Evolutionary conservation across 37 sponge, comb jelly and placozoan genomes (phyloP).

Genomic region (Oscarella lobularis): DNA sequence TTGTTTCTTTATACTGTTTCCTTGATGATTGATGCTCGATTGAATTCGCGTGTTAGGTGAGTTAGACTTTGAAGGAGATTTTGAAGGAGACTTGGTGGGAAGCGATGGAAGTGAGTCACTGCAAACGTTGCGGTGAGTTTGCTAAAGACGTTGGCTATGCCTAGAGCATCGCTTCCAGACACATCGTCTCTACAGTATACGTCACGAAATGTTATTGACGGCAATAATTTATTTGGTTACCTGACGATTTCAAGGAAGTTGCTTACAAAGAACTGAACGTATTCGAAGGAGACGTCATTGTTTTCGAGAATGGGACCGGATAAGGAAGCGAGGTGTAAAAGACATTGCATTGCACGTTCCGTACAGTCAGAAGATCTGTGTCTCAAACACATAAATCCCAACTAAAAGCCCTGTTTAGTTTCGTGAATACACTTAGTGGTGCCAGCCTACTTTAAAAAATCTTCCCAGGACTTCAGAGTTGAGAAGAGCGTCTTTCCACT

Average conservation of each 20-base stretch:
- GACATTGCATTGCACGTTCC: too few species aligned
- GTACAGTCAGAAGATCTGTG: too few species aligned
- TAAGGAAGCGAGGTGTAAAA: conserved; percentile 22
- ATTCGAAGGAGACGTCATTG: too few species aligned
- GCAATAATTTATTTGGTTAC: too few species aligned
- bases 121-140: neutral
- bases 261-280: too few species aligned
- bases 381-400: too few species aligned
- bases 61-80: neutral
- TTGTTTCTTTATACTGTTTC: neutral
- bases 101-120: neutral
- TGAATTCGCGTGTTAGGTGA: neutral
- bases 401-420: too few species aligned
- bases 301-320: too few species aligned
- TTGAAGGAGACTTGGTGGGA: neutral
- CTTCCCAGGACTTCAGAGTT: neutral
- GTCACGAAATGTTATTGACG: too few species aligned
- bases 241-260: too few species aligned
- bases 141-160: conserved; percentile 45
- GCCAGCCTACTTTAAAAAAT: neutral
- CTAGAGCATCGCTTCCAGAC: conserved; percentile 43
- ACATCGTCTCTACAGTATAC: too few species aligned
- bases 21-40: neutral
- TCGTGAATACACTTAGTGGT: too few species aligned
- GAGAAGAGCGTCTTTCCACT: neutral